Evolutionary conservation across 2,888 invertebrate species (phyloP), one percentile per base, ranked within the genome.

Genomic region (Sisyra terminalis): DNA sequence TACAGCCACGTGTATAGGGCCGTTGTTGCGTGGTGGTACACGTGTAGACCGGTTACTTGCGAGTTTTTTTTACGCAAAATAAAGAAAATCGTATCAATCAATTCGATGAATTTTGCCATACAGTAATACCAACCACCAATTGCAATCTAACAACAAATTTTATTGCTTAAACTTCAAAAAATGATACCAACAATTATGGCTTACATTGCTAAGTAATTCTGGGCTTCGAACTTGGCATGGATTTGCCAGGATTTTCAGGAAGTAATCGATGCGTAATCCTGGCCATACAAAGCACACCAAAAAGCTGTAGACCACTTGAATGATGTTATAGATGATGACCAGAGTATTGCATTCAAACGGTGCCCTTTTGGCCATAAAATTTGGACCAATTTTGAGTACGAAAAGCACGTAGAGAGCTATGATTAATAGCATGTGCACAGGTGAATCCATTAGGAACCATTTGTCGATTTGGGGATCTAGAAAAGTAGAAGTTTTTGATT

Each of bases 1-100:
- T 78, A 80, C 16, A 78, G 73, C 80, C 80, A 83, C 2, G 73
- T 73, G 57, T 78, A 71, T 45, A 79, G 59, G 0, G 77, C 83
- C 66, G 79, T 80, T 57, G 78, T 65, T 6, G 74, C 67, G 56
- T 87, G 87, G 58, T 87, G 87, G 55, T 84, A 86, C 13, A 88
- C 72, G 53, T 87, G 87, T 16, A 88, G 69, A 55, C 5, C 5
- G 2, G 83, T 72, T 11, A 88, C 70, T 64, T 90, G 89, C 45
- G 72, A 76, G 49, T 77, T 70, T 55, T 85, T 87, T 60, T 89
- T 88, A 42, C 87, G 67, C 48, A 89, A 60, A n/a, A 85, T 74
- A 58, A 89, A 89, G 64, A 89, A 88, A 46, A 84, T 60, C 65
- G 75, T 58, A 29, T 66, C 66, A 44, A 37, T n/a, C n/a, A 16